phyloP scores from a whole-genome alignment of 2,113 vertebrate genomes.

The Barnardius zonarius region DNA sequence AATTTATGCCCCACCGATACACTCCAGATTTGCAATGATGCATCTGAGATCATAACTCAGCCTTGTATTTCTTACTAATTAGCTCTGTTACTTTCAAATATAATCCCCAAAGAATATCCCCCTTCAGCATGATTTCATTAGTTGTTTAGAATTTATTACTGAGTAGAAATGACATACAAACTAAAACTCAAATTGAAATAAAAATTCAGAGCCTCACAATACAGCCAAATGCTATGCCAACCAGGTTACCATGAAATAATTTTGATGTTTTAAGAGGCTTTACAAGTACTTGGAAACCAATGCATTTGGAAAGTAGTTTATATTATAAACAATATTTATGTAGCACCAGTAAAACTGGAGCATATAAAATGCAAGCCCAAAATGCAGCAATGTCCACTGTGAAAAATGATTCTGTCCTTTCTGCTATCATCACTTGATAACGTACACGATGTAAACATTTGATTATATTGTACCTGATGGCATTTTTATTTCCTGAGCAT shows the following conservation, averaged over 20 bases:
- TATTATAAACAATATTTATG: neutral
- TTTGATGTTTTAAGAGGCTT: neutral
- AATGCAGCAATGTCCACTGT: neutral
- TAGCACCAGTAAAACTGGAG: neutral
- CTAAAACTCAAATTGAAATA: rapidly evolving
- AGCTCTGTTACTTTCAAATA: neutral
- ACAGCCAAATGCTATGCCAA: neutral
- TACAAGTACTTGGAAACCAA: neutral
- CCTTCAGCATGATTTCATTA: neutral
- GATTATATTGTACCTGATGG: neutral
- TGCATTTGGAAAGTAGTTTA: neutral
- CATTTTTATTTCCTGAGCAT: neutral
- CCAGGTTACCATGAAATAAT: neutral
- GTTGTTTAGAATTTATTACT: neutral
- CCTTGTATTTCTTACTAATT: neutral
- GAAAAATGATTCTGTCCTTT: neutral
- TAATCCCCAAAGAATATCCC: neutral
- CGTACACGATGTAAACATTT: neutral
- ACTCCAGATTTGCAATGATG: neutral
- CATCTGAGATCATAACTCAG: neutral
- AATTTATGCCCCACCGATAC: neutral
- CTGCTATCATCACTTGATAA: neutral
- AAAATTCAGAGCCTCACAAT: neutral
- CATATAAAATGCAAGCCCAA: neutral
- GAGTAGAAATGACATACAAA: neutral